These are phyloP conservation scores for Actinia tenebrosa DNA, from an alignment of 64 coral and sea anemone species.

Conservation along the genomic window DNA sequence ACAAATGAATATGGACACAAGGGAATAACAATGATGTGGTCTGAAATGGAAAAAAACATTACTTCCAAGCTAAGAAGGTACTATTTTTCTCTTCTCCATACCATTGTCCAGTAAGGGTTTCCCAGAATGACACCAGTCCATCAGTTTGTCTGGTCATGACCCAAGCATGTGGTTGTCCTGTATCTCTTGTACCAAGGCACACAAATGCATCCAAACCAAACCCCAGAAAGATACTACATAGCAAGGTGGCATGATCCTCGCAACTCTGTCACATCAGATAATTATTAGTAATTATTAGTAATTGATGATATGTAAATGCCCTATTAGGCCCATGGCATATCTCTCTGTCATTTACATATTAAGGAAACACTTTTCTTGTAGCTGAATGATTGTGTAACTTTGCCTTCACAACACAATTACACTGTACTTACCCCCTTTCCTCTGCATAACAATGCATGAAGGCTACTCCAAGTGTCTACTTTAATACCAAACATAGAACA, in stretches of 20 bases:
- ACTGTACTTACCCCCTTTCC: neutral
- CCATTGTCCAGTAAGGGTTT: neutral
- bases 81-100: neutral
- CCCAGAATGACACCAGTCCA: constrained; percentile 10
- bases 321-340: too few relatives aligned
- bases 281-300: neutral
- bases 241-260: constrained; percentile 7
- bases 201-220: constrained; percentile 18
- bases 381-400: too few relatives aligned
- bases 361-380: too few relatives aligned
- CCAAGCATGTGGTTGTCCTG: constrained; percentile 16
- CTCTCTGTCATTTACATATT: too few relatives aligned
- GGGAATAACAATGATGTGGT: too few relatives aligned
- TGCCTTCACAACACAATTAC: neutral
- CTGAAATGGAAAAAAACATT: neutral
- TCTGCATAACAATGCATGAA: constrained; percentile 7
- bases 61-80: too few relatives aligned
- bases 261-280: neutral
- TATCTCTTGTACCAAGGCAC: constrained; percentile 16
- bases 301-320: too few relatives aligned
- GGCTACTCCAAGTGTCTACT: constrained; percentile 12
- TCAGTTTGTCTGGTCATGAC: neutral
- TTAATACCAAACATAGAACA: constrained; percentile 24
- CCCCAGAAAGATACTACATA: constrained; percentile 9
- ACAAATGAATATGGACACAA: too few relatives aligned